Base-by-base conservation (phyloP, 2,888 invertebrate genomes). In the Campoplex capitator region DNA sequence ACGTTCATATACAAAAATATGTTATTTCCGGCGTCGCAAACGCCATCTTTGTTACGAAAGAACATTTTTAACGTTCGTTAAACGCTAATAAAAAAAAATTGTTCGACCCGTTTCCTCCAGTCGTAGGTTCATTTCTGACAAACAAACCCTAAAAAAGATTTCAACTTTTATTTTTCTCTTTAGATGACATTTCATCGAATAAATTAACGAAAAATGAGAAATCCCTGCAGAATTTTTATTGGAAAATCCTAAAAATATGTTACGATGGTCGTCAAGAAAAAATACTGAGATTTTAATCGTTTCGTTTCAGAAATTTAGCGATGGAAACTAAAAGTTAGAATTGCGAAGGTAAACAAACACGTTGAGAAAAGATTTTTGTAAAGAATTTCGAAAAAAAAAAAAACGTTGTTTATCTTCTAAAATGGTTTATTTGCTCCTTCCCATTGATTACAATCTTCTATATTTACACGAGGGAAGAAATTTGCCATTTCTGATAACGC, bases 11-110 rank as follows among this genome's bases (percentile, higher is more conserved):
- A 62, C 32, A 28, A 3, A 62, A 16, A 62, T 62, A 32, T 32
- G 16, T 62, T 32, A 54, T 75, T 23, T 42, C 62, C 35, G 68
- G 58, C 68, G 45, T 73, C 51, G 23, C 48, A 28, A 54, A 56
- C 65, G 83, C 56, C 42, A 77, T 38, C 13, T 74, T 77, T 81
- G 86, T 84, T 87, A 83, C 68, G 45, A 82, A 74, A 65, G 16
- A 56, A 38, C 68, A 70, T 75, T 70, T 32, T 23, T 45, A 74
- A 71, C 71, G 18, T 62, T 84, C 78, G 75, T 84, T 82, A 75
- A 42, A 82, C 6, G 23, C 48, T 38, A 82, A 78, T 87, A 84
- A 84, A 83, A 38, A 86, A 35, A 86, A 35, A 82, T 51, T 58
- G 58, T 58, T 62, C 48, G 38, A 84, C 18, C 42, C 32, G 73